Conservation (phyloP, 1,140 invertebrate species). For the Ceratina japonica region DNA sequence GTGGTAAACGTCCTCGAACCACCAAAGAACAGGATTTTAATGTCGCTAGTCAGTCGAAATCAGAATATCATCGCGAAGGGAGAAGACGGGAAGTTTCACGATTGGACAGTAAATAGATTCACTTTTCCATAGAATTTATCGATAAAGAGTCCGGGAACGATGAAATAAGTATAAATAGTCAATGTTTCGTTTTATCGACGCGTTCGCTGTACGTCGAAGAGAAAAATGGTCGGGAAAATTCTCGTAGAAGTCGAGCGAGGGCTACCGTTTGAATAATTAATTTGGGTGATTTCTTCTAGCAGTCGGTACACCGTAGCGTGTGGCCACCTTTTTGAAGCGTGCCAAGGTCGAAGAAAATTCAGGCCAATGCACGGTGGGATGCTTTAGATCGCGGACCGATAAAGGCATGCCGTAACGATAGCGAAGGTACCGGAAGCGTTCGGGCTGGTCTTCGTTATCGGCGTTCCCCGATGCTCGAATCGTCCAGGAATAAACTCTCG, state of each 20-base stretch:
- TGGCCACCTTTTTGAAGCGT: slow-evolving; percentile 34
- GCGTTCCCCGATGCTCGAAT: slow-evolving; percentile 7
- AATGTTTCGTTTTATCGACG: too few species aligned
- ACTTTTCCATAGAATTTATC: not conserved
- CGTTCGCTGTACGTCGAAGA: not conserved
- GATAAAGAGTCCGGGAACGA: not conserved
- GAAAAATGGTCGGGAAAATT: too few species aligned
- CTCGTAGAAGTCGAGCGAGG: too few species aligned
- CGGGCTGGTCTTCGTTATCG: slow-evolving; percentile 42
- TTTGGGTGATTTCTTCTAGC: slow-evolving; percentile 24
- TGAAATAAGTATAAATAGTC: too few species aligned
- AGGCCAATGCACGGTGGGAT: slow-evolving; percentile 41
- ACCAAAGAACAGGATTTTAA: not conserved
- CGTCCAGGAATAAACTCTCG: slow-evolving; percentile 15
- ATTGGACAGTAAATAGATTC: slow-evolving; percentile 2
- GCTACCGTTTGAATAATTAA: slow-evolving; percentile 39
- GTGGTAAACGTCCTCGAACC: not conserved
- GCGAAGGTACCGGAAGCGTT: slow-evolving; percentile 10
- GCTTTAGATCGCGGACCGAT: slow-evolving; percentile 26
- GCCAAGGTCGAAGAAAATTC: slow-evolving; percentile 42
- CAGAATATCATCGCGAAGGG: too few species aligned
- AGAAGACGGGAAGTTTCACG: not conserved
- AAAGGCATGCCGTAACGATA: not conserved
- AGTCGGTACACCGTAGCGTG: not conserved
- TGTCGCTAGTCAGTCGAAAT: too few species aligned